Conservation (phyloP, 2,113 vertebrate genomes). For the Petroica traversi region DNA sequence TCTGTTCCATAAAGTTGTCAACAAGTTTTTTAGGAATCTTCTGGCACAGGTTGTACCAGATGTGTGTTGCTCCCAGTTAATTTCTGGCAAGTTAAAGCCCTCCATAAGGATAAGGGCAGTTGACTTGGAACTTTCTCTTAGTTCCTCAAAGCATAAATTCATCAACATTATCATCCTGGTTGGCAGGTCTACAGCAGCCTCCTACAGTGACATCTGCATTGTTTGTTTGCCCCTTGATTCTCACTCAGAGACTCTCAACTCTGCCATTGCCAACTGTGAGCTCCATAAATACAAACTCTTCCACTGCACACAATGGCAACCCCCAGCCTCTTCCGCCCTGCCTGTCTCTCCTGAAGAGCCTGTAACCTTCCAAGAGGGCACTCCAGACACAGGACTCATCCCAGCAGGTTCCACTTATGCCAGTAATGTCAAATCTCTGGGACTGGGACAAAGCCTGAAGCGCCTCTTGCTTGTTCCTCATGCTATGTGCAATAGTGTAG, state of each 20-base stretch:
- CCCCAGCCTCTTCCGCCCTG: not conserved
- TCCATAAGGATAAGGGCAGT: not conserved
- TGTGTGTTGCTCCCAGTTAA: not conserved
- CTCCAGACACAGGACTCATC: not conserved
- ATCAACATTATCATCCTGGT: not conserved
- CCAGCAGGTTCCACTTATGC: accelerated
- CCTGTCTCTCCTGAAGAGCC: not conserved
- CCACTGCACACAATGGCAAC: accelerated
- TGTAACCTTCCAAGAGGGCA: not conserved
- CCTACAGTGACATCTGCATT: not conserved
- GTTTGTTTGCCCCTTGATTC: not conserved
- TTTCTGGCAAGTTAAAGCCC: not conserved
- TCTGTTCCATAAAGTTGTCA: not conserved
- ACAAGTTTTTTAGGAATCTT: not conserved
- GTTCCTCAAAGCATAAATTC: not conserved
- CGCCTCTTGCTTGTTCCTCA: not conserved
- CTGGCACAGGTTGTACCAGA: not conserved
- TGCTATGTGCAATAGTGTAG: not conserved
- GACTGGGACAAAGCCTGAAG: not conserved
- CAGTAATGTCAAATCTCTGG: not conserved
- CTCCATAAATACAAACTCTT: not conserved
- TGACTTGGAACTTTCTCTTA: not conserved
- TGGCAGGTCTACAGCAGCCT: not conserved
- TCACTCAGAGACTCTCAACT: not conserved
- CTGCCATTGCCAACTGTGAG: not conserved